These are phyloP conservation scores for Phylloscopus collybita DNA, from an alignment of 2,797 vertebrate species.

Conservation along the genomic window DNA sequence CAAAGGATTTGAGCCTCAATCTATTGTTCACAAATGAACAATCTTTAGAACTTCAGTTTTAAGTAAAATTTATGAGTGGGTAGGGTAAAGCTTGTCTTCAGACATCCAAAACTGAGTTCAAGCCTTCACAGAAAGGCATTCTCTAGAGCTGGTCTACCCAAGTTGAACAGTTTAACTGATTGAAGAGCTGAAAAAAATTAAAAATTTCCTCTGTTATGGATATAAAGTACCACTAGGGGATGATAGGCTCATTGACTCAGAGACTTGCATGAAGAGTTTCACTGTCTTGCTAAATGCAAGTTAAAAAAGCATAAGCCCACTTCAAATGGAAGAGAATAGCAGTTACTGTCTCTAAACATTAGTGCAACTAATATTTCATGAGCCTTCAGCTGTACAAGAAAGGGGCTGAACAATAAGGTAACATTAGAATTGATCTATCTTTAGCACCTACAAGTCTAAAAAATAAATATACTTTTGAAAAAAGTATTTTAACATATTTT, in stretches of 20 bases:
- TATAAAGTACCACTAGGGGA: conserved; percentile 25
- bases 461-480: neutral
- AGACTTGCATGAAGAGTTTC: neutral
- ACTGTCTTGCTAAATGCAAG: neutral
- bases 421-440: neutral
- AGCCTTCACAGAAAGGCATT: neutral
- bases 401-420: neutral
- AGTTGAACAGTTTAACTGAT: neutral
- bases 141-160: neutral
- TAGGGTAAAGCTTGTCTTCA: neutral
- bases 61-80: neutral
- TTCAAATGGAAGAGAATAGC: neutral
- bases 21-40: neutral
- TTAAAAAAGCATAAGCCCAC: neutral
- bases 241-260: neutral
- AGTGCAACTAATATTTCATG: neutral
- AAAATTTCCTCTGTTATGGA: neutral
- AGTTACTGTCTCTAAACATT: neutral
- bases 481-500: neutral
- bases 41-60: neutral
- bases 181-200: neutral
- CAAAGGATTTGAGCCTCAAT: neutral
- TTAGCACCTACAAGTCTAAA: neutral
- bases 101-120: neutral
- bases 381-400: neutral